Evolutionary conservation across 92 coral and sea anemone species (phyloP).

Genomic region (Actinernus sp.): DNA sequence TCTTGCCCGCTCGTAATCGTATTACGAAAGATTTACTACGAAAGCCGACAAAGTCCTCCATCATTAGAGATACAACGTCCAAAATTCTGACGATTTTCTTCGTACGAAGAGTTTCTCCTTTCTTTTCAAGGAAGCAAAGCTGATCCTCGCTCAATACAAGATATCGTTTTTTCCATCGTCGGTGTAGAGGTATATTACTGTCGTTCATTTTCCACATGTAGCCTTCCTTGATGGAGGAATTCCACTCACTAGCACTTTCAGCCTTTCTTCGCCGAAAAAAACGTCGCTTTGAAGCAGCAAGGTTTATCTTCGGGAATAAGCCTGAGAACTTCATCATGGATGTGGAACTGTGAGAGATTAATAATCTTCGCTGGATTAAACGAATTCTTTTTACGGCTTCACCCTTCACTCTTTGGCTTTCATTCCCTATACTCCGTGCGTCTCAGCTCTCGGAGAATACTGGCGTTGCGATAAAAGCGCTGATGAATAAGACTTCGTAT

Average conservation of each 20-base stretch:
- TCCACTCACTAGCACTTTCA: constrained; percentile 16
- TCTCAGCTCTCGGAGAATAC: too few species aligned
- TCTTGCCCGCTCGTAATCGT: constrained; percentile 66
- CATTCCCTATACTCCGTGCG: too few species aligned
- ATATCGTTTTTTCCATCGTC: constrained; percentile 78
- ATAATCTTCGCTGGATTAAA: too few species aligned
- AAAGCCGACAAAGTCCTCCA: constrained; percentile 74
- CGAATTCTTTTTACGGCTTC: too few species aligned
- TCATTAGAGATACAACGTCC: constrained; percentile 80
- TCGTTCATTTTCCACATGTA: constrained; percentile 71
- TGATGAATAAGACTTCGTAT: too few species aligned
- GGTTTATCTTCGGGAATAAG: constrained; percentile 52
- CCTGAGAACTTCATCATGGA: constrained; percentile 54
- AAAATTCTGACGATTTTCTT: constrained; percentile 72
- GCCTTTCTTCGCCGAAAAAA: constrained; percentile 42
- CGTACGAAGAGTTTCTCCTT: constrained; percentile 55
- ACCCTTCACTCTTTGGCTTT: too few species aligned
- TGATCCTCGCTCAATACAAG: constrained; percentile 76
- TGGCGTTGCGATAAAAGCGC: too few species aligned
- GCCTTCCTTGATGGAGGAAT: constrained; percentile 71
- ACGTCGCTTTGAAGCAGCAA: constrained; percentile 26
- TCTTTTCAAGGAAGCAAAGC: constrained; percentile 68
- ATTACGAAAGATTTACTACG: constrained; percentile 74
- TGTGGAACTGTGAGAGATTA: not conserved
- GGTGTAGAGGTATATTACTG: constrained; percentile 21